A percentile compares a stretch with the other conserved stretches of the same genome.
phyloP scores from a whole-genome alignment of 1,140 invertebrate genomes.

The Dendrolimus punctatus region DNA sequence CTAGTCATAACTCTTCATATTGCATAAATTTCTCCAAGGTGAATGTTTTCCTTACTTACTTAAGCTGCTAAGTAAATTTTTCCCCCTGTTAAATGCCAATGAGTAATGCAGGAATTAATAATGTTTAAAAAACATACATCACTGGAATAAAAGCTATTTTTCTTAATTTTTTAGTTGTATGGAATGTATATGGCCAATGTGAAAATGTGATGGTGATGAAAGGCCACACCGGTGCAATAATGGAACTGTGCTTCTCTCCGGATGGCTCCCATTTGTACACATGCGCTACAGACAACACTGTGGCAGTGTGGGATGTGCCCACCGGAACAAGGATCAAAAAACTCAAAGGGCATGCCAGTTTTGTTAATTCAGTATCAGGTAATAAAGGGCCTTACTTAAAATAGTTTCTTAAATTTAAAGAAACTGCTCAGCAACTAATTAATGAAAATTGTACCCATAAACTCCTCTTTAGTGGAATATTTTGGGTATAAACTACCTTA shows the following conservation, averaged over 20 bases:
- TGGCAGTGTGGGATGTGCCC: slow-evolving; percentile 96
- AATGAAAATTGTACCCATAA: too few relatives aligned
- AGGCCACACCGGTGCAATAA: slow-evolving; percentile 96
- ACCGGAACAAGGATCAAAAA: slow-evolving; percentile 92
- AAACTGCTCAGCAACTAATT: too few relatives aligned
- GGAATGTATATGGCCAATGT: slow-evolving; percentile 98
- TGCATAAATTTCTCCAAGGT: too few relatives aligned
- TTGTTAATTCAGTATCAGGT: slow-evolving; percentile 89
- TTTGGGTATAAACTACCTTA: too few relatives aligned
- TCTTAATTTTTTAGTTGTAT: slow-evolving; percentile 83
- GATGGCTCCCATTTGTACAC: slow-evolving; percentile 94
- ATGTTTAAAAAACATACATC: neutral
- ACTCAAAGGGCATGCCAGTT: slow-evolving; percentile 91
- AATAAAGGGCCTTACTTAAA: slow-evolving; percentile 1
- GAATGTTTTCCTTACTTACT: too few relatives aligned
- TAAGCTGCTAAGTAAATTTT: too few relatives aligned
- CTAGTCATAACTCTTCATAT: too few relatives aligned
- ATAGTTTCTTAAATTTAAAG: too few relatives aligned
- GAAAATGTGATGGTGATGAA: slow-evolving; percentile 95
- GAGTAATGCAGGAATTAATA: too few relatives aligned
- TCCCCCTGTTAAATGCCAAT: too few relatives aligned
- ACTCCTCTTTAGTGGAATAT: too few relatives aligned
- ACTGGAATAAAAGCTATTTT: slow-evolving; percentile 2
- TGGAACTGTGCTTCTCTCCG: slow-evolving; percentile 96
- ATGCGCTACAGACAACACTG: slow-evolving; percentile 94